phyloP scores from a whole-genome alignment of 1,140 invertebrate genomes.

The Heterodera carotae region DNA sequence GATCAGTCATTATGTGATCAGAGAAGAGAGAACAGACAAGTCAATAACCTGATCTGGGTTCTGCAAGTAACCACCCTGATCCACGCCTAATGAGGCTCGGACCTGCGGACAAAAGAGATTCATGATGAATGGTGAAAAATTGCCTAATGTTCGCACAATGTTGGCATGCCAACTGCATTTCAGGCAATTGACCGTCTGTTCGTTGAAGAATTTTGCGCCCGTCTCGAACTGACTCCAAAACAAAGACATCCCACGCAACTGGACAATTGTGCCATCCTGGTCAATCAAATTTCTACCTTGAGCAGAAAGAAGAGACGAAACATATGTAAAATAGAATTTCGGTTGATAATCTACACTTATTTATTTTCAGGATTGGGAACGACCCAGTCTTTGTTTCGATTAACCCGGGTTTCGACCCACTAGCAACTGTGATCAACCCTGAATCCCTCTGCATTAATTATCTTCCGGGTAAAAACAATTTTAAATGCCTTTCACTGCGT shows the following conservation, averaged over 20 bases:
- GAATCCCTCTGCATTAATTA: too few relatives aligned
- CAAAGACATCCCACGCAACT: conserved; percentile 31
- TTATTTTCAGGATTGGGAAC: too few relatives aligned
- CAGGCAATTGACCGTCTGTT: conserved; percentile 24
- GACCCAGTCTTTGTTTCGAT: too few relatives aligned
- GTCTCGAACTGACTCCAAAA: conserved; percentile 24
- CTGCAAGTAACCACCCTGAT: conserved; percentile 26
- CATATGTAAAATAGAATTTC: too few relatives aligned
- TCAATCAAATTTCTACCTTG: conserved; percentile 15
- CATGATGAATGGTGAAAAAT: background rate
- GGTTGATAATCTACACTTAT: too few relatives aligned
- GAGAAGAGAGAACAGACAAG: too few relatives aligned
- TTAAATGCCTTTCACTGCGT: too few relatives aligned
- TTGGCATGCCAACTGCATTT: conserved; percentile 31
- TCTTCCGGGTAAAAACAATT: too few relatives aligned
- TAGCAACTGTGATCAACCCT: too few relatives aligned
- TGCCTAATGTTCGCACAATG: conserved; percentile 14
- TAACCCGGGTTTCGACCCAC: too few relatives aligned
- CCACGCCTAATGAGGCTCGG: conserved; percentile 24
- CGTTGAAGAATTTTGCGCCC: conserved; percentile 22
- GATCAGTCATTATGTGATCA: background rate
- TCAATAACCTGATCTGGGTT: conserved; percentile 2
- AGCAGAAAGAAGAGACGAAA: too few relatives aligned
- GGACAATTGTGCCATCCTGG: background rate
- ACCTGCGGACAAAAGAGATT: conserved; percentile 2